These are phyloP conservation scores for Mugil cephalus DNA, from an alignment of 2,113 vertebrate genomes.

Conservation along the genomic window DNA sequence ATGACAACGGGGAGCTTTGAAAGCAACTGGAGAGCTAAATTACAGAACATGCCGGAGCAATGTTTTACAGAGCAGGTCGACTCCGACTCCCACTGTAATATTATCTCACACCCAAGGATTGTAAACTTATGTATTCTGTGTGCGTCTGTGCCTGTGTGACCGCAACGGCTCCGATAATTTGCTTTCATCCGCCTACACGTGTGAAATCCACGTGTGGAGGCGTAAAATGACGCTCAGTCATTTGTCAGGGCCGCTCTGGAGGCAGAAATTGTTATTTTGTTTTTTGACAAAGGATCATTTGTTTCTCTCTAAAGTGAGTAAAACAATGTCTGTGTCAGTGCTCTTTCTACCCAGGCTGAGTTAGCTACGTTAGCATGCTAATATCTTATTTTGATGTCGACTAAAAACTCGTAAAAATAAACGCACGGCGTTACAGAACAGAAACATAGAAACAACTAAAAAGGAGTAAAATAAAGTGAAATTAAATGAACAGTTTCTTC, in stretches of 20 bases:
- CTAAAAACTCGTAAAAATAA: no score
- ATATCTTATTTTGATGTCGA: background rate
- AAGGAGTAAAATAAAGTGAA: background rate
- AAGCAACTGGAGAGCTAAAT: conserved; percentile 25
- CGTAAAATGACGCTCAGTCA: conserved; percentile 17
- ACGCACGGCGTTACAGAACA: no score
- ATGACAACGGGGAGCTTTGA: conserved; percentile 44
- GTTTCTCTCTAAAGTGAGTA: background rate
- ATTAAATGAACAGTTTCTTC: no score
- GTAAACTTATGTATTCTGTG: no score
- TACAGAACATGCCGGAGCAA: background rate
- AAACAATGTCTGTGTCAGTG: background rate
- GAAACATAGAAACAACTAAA: background rate
- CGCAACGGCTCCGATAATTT: background rate
- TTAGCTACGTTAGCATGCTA: background rate
- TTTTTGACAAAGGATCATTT: background rate
- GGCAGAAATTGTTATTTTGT: background rate
- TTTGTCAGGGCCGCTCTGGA: conserved; percentile 33
- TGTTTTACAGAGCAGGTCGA: background rate
- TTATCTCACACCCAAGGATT: no score
- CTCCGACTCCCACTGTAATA: conserved; percentile 12
- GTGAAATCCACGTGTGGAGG: conserved; percentile 11
- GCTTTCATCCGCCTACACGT: background rate
- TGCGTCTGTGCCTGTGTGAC: background rate
- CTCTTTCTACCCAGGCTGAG: background rate